Base-by-base conservation (phyloP, 2,113 vertebrate species). In the Morone saxatilis region DNA sequence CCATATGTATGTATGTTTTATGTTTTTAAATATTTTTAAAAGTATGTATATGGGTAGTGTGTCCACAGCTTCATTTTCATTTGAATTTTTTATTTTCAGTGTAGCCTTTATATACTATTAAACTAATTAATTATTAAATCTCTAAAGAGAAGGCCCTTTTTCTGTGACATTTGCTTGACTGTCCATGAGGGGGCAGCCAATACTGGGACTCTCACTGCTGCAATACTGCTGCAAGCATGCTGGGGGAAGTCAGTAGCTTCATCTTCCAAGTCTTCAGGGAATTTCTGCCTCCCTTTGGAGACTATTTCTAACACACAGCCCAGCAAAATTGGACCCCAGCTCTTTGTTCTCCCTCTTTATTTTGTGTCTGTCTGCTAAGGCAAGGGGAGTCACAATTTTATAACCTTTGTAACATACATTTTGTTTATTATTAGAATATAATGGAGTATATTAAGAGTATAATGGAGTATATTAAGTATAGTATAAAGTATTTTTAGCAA, bases 111-210 rank as follows among this genome's bases (percentile, higher is more conserved):
- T 10, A n/a, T n/a, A 10, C 53, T 10, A 13, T 12, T 17, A 41
- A 65, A 63, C 17, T 45, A 8, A n/a, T 25, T 25, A 25, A 25
- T 25, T 25, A 25, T 25, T 2, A 47, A 47, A 9, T 45, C n/a
- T 47, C n/a, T 47, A 3, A 57, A 56, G 31, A 22, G 7, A 31
- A 51, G 13, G 72, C 20, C 12, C 40, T 12, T 36, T 43, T 54
- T 36, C 9, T 72, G 47, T 70, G 38, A 6, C 36, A 80, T 36
- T 22, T 31, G 0, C 31, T 56, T 59, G 3, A 69, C 6, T 59
- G 73, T 81, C 87, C 89, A 88, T 1, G 2, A 67, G 89, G 66
- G 71, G 87, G 59, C 76, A 73, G 57, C 1, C 56, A 14, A 31
- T 19, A 20, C 6, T 12, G 56, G 19, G 13, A 40, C 31, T n/a